Evolutionary conservation across 2,113 vertebrate species (phyloP).

Genomic region (Dicerorhinus sumatrensis): DNA sequence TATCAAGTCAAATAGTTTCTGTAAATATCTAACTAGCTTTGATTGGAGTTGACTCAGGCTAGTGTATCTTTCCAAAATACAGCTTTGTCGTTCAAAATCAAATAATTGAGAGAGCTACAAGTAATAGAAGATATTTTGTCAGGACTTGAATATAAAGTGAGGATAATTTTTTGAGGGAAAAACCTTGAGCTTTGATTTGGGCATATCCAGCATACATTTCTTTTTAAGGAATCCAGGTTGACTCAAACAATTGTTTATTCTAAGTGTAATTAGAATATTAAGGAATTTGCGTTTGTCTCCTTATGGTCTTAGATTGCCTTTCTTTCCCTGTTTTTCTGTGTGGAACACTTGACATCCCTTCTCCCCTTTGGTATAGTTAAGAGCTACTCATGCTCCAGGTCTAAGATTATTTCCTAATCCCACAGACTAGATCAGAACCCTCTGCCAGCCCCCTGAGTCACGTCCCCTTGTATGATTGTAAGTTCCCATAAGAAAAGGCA

Average conservation of each 20-base stretch:
- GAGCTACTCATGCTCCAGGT: background rate
- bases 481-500: background rate
- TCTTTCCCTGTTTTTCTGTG: background rate
- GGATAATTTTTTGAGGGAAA: background rate
- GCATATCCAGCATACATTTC: background rate
- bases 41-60: background rate
- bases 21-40: conserved; percentile 31
- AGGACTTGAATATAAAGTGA: conserved; percentile 40
- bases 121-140: conserved; percentile 4
- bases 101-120: conserved; percentile 25
- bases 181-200: conserved; percentile 8
- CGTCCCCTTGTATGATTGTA: background rate
- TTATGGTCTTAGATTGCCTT: background rate
- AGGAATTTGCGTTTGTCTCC: conserved; percentile 36
- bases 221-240: conserved; percentile 18
- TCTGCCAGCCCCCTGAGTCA: background rate
- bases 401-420: conserved; percentile 27
- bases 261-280: conserved; percentile 6
- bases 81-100: conserved; percentile 34
- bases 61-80: conserved; percentile 35
- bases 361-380: background rate
- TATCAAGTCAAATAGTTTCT: background rate
- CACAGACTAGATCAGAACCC: background rate
- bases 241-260: conserved; percentile 30
- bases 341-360: background rate